These are phyloP conservation scores for Lasioglossum marginatum DNA, from an alignment of 2,888 invertebrate species.

Conservation along the genomic window DNA sequence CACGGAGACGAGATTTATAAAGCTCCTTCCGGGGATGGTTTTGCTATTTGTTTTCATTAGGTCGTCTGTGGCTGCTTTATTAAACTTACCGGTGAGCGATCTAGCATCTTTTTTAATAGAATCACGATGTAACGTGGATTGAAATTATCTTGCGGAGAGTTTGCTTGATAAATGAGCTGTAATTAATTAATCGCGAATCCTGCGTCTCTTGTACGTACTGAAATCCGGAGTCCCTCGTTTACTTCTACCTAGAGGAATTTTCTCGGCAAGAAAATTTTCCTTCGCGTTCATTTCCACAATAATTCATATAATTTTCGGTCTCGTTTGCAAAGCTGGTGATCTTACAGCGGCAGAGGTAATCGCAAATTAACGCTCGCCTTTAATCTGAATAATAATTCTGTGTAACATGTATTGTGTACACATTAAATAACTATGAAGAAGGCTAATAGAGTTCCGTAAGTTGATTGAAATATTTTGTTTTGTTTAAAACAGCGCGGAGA, in stretches of 20 bases:
- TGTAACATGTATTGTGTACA: too few species aligned
- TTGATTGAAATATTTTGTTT: too few species aligned
- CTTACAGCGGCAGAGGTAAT: not conserved
- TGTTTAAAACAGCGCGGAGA: too few species aligned
- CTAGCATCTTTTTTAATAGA: not conserved
- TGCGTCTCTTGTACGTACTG: not conserved
- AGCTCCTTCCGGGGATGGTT: not conserved
- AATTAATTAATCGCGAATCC: not conserved
- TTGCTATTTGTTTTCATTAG: constrained; percentile 1
- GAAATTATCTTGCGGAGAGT: not conserved
- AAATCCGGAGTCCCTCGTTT: not conserved
- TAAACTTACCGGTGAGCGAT: not conserved
- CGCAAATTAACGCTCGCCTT: not conserved
- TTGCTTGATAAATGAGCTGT: not conserved
- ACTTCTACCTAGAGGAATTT: not conserved
- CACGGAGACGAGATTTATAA: not conserved
- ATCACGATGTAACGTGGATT: not conserved
- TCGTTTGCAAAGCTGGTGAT: not conserved
- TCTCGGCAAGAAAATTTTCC: not conserved
- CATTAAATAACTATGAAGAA: too few species aligned
- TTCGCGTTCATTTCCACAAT: too few species aligned
- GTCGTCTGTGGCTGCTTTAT: not conserved
- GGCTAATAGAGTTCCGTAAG: too few species aligned
- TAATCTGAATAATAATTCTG: too few species aligned
- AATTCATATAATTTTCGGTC: too few species aligned